Conservation (phyloP, 2,113 vertebrate species). For the Casuarius casuarius region DNA sequence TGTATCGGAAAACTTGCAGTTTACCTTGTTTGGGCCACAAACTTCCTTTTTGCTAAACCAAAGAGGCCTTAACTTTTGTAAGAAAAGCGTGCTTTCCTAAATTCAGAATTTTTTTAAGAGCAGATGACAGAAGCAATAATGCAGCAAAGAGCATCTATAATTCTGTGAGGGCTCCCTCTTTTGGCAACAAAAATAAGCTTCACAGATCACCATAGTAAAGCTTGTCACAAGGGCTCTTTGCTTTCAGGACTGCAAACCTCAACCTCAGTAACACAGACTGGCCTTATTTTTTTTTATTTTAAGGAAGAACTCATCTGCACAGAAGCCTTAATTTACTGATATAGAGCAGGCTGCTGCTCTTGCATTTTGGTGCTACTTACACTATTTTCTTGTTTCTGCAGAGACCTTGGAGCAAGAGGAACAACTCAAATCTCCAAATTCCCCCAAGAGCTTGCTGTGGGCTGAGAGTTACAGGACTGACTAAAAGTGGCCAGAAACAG, state of each 20-base stretch:
- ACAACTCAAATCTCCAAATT: not conserved
- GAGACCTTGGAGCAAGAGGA: not conserved
- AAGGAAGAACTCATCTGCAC: not conserved
- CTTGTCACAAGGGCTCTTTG: not conserved
- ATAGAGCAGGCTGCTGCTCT: not conserved
- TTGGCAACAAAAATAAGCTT: conserved; percentile 52
- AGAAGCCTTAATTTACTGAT: not conserved
- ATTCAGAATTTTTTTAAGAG: not conserved
- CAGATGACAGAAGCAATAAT: not conserved
- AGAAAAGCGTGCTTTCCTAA: not conserved
- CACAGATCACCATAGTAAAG: not conserved
- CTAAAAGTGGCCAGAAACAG: not conserved
- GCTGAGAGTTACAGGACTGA: not conserved
- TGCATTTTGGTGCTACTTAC: not conserved
- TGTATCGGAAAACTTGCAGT: not conserved
- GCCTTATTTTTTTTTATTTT: not conserved
- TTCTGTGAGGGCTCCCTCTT: conserved; percentile 67
- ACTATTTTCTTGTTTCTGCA: not conserved
- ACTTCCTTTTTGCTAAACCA: not conserved
- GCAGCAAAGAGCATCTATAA: not conserved
- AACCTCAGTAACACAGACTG: not conserved
- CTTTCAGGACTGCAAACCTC: not conserved
- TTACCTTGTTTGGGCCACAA: not conserved
- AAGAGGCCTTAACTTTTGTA: not conserved
- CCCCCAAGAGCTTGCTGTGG: not conserved